Evolutionary conservation across 2,113 vertebrate genomes (phyloP).

Genomic region (Sminthopsis crassicaudata): DNA sequence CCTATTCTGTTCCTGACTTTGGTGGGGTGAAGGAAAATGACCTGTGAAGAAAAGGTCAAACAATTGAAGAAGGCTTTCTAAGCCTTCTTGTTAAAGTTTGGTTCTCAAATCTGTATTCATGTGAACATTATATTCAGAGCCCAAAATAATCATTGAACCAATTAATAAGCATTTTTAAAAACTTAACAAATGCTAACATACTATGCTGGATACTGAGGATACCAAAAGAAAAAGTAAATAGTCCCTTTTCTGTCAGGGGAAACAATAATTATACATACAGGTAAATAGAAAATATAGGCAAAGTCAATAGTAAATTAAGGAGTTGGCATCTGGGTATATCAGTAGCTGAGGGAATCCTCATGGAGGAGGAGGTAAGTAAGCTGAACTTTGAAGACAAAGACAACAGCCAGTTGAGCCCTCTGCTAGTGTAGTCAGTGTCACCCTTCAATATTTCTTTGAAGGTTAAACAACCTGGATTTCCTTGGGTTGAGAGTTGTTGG

Average conservation of each 20-base stretch:
- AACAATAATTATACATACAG: background rate
- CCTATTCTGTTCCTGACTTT: background rate
- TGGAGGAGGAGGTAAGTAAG: background rate
- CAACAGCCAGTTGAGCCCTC: background rate
- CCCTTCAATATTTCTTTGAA: background rate
- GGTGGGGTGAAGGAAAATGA: background rate
- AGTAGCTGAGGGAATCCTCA: background rate
- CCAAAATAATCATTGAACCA: background rate
- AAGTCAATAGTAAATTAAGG: background rate
- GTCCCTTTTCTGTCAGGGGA: background rate
- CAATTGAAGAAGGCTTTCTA: background rate
- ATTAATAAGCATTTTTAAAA: background rate
- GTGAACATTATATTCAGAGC: background rate
- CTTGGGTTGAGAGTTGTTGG: background rate
- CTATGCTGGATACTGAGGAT: background rate
- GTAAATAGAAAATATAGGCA: background rate
- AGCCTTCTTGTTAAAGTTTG: background rate
- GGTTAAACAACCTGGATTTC: background rate
- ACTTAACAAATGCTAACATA: background rate
- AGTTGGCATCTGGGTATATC: background rate
- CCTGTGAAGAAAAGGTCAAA: background rate
- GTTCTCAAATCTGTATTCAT: background rate
- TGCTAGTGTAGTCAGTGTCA: background rate
- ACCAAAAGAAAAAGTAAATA: background rate
- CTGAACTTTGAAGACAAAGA: background rate